phyloP scores from a whole-genome alignment of 2,113 vertebrate genomes.

The Epinephelus moara region DNA sequence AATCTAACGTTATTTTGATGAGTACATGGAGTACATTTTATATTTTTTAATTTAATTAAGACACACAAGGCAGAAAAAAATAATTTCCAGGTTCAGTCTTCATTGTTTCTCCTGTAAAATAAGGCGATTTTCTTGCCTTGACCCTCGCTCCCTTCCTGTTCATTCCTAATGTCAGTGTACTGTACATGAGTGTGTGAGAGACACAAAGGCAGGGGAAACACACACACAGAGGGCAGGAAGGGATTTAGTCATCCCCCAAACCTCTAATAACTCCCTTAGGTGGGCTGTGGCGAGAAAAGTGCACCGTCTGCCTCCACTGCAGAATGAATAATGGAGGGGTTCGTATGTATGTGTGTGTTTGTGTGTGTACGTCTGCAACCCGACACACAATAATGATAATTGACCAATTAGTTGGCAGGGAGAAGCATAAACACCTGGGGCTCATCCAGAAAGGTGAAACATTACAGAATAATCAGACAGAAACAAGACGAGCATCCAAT shows the following conservation, averaged over 20 bases:
- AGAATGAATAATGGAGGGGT: constrained; percentile 57
- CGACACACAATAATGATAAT: constrained; percentile 45
- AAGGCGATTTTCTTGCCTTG: not conserved
- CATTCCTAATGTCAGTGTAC: not conserved
- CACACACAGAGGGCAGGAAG: constrained; percentile 16
- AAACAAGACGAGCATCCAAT: not conserved
- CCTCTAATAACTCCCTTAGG: constrained; percentile 54
- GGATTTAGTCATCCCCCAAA: constrained; percentile 37
- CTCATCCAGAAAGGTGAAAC: constrained; percentile 38
- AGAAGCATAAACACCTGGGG: constrained; percentile 54
- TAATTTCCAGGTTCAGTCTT: not conserved
- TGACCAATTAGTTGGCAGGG: constrained; percentile 57
- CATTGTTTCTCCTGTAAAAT: not conserved
- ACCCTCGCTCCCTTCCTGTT: not conserved
- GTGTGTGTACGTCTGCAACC: constrained; percentile 22
- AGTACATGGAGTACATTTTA: not conserved
- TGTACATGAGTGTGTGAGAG: not conserved
- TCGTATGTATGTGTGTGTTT: not conserved
- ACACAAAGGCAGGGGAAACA: not conserved
- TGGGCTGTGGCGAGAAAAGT: constrained; percentile 18
- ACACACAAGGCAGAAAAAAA: not conserved
- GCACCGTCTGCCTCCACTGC: constrained; percentile 37
- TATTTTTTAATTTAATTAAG: not conserved
- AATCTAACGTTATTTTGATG: not conserved
- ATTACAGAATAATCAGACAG: constrained; percentile 27